Conservation (phyloP, 1,140 invertebrate species). For the Lordiphosa collinella region DNA sequence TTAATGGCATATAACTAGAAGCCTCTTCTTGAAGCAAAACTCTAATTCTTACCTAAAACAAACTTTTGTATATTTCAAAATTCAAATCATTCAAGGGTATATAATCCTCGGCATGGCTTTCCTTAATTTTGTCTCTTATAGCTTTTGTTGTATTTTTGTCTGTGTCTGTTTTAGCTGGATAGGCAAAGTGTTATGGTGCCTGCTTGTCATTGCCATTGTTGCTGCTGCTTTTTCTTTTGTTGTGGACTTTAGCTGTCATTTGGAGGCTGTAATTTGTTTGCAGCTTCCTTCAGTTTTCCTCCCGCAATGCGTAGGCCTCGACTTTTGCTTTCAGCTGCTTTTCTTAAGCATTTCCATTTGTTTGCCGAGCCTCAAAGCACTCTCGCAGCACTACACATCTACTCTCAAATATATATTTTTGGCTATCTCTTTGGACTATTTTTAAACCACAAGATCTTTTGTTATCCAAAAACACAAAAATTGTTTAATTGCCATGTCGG, state of each 20-base stretch:
- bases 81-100: no score
- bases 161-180: conserved; percentile 5
- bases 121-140: neutral
- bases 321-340: conserved; percentile 70
- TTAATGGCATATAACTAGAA: no score
- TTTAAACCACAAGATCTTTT: conserved; percentile 56
- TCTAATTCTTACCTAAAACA: no score
- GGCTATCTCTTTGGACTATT: conserved; percentile 53
- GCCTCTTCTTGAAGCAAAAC: no score
- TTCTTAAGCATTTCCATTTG: conserved; percentile 53
- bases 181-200: conserved; percentile 35
- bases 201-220: conserved; percentile 47
- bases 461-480: conserved; percentile 61
- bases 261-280: conserved; percentile 64
- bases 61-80: no score
- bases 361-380: conserved; percentile 19
- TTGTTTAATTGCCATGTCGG: conserved; percentile 63
- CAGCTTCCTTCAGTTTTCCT: conserved; percentile 12
- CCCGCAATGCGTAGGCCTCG: conserved; percentile 30
- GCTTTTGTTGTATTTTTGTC: neutral
- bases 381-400: conserved; percentile 27
- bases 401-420: conserved; percentile 47
- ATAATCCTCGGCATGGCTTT: neutral
- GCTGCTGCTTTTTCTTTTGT: conserved; percentile 4
- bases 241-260: conserved; percentile 58